These are phyloP conservation scores for Drosophila willistoni DNA, from an alignment of 1,140 invertebrate genomes.

Conservation along the genomic window DNA sequence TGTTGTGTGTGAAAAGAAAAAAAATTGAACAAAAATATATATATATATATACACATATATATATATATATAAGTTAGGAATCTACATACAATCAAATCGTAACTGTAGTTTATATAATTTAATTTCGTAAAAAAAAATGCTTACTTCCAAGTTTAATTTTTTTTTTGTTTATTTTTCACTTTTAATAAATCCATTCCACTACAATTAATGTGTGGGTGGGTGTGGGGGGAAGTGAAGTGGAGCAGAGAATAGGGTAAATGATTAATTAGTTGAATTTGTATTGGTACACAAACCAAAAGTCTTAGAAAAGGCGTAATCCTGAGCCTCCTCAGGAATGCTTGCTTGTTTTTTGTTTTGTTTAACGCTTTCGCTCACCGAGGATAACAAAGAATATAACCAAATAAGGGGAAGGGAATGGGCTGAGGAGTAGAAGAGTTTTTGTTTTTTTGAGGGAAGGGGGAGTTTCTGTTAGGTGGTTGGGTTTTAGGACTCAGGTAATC, in stretches of 20 bases:
- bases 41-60: conserved; percentile 22
- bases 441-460: not conserved
- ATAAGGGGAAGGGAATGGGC: not conserved
- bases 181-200: not conserved
- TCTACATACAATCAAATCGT: conserved; percentile 32
- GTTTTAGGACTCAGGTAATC: not conserved
- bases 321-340: not conserved
- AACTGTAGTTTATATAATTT: conserved; percentile 23
- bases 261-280: conserved; percentile 2
- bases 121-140: conserved; percentile 8
- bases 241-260: not conserved
- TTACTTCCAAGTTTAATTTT: conserved; percentile 5
- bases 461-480: not conserved
- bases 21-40: conserved; percentile 1
- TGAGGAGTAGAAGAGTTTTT: not conserved
- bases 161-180: not conserved
- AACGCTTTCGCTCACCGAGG: not conserved
- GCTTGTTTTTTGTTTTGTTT: not conserved
- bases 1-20: conserved; percentile 5
- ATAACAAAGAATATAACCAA: not conserved
- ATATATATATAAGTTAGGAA: conserved; percentile 38
- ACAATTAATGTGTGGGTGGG: not conserved
- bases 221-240: not conserved
- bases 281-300: conserved; percentile 14
- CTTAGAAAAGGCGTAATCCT: not conserved